A percentile compares a stretch with the other conserved stretches of the same genome.
Evolutionary conservation across 2,797 vertebrate genomes (phyloP).

Genomic region (Squalus acanthias): DNA sequence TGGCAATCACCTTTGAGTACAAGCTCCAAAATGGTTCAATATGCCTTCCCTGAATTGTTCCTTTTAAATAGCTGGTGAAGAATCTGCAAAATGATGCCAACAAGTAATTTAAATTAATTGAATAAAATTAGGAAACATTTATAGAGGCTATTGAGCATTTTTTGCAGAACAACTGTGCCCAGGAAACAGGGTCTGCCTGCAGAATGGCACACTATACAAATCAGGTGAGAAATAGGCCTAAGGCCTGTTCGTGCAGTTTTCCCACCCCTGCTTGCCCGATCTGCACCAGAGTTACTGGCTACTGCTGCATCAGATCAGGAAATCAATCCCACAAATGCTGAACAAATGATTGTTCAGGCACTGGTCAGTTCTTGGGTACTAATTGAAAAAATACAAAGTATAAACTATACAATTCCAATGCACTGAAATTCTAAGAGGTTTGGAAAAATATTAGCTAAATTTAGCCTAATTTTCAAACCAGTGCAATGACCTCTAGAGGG

Average conservation of each 20-base stretch:
- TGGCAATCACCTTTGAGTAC: no score
- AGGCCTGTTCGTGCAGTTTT: background rate
- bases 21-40: no score
- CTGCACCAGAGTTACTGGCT: background rate
- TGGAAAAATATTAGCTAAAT: background rate
- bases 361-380: background rate
- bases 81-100: no score
- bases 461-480: background rate
- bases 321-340: background rate
- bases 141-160: no score
- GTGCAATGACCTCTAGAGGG: background rate
- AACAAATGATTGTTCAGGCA: background rate
- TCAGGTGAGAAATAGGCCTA: background rate
- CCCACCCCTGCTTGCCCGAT: background rate
- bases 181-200: background rate
- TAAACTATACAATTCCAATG: background rate
- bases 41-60: no score
- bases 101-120: no score
- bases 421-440: background rate
- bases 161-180: no score
- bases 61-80: no score
- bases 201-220: background rate
- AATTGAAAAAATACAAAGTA: background rate
- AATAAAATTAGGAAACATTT: no score
- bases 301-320: background rate